Evolutionary conservation across 2,888 invertebrate species (phyloP).

Genomic region (Stenodema calcarata): DNA sequence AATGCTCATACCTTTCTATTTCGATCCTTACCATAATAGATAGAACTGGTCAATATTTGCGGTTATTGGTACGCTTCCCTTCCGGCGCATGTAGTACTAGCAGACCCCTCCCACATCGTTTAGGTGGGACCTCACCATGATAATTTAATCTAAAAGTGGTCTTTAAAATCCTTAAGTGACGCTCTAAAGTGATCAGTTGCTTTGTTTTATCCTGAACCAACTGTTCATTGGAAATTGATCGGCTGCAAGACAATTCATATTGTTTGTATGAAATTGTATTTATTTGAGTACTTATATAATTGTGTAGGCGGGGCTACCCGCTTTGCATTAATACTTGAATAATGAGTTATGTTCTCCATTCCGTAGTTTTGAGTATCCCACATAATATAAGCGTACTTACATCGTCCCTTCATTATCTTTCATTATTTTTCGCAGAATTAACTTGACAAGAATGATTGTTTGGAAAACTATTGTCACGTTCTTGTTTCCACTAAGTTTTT

Average conservation of each 20-base stretch:
- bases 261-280: neutral
- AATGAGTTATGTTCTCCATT: neutral
- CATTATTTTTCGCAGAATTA: neutral
- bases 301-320: neutral
- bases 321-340: neutral
- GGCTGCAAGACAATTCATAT: neutral
- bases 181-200: neutral
- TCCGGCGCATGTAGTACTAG: neutral
- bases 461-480: neutral
- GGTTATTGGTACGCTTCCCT: neutral
- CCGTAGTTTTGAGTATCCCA: neutral
- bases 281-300: neutral
- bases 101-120: neutral
- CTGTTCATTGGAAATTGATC: neutral
- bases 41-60: neutral
- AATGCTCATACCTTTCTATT: neutral
- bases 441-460: neutral
- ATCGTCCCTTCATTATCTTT: neutral
- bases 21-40: neutral
- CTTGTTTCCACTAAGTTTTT: constrained; percentile 37
- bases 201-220: neutral
- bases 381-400: neutral
- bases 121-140: neutral
- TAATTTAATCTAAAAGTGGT: neutral
- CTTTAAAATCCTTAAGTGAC: neutral